These are phyloP conservation scores for Bos javanicus DNA, from an alignment of 2,113 vertebrate genomes.

Conservation along the genomic window DNA sequence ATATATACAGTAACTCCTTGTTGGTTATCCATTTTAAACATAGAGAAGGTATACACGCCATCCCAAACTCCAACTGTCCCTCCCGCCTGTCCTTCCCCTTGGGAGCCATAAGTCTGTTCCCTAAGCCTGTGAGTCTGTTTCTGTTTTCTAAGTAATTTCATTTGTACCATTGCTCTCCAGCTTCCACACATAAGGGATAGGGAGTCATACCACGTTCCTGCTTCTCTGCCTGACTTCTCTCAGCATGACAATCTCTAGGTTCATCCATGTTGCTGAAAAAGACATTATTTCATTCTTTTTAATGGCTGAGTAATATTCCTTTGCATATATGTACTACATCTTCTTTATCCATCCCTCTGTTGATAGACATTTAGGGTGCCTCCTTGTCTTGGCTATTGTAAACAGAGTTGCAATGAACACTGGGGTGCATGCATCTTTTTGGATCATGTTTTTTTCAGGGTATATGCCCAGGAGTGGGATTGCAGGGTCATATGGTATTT, in stretches of 20 bases:
- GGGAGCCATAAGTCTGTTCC: background rate
- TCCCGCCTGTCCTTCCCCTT: rapidly evolving
- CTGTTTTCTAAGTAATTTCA: background rate
- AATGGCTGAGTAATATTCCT: background rate
- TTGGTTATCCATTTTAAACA: background rate
- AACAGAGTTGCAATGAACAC: background rate
- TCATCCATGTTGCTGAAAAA: background rate
- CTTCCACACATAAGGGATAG: background rate
- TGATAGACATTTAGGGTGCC: background rate
- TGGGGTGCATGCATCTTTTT: background rate
- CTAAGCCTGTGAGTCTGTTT: background rate
- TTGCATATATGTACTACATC: background rate
- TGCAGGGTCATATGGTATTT: background rate
- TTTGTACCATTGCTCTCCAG: background rate
- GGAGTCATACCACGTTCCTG: background rate
- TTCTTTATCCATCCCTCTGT: background rate
- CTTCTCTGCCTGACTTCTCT: background rate
- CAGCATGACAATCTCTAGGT: background rate
- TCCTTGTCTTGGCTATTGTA: background rate
- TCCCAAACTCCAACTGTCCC: background rate
- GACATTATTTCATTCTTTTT: background rate
- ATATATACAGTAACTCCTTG: background rate
- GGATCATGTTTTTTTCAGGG: background rate
- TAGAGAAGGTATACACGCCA: background rate
- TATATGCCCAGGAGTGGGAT: background rate